phyloP scores from a whole-genome alignment of 2,113 vertebrate species.

The Lophotis ruficrista region DNA sequence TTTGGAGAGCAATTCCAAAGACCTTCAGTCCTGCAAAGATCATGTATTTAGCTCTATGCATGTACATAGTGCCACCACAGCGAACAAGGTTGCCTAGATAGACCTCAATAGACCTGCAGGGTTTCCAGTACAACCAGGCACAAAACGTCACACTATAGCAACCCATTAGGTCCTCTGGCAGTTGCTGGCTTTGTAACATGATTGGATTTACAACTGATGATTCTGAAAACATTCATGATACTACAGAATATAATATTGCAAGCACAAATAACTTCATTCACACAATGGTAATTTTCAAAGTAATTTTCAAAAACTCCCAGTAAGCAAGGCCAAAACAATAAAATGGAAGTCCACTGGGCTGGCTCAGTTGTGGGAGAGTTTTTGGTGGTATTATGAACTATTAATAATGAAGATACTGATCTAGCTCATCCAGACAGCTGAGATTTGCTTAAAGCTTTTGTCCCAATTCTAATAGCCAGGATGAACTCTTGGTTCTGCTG shows the following conservation, averaged over 20 bases:
- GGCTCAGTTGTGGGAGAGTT: background rate
- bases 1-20: background rate
- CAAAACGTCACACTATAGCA: background rate
- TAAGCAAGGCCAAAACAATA: background rate
- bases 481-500: background rate
- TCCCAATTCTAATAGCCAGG: background rate
- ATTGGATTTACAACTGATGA: background rate
- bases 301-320: background rate
- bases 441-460: background rate
- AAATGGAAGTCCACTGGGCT: background rate
- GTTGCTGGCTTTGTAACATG: background rate
- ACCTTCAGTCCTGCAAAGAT: background rate
- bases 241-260: background rate
- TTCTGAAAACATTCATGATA: background rate
- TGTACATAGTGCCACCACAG: rapidly evolving
- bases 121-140: background rate
- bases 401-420: background rate
- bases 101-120: background rate
- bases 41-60: background rate
- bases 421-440: background rate
- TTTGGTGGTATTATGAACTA: background rate
- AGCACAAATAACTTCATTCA: background rate
- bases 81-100: background rate
- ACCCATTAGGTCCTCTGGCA: background rate
- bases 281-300: background rate